phyloP scores from a whole-genome alignment of 2,113 vertebrate genomes.

The Siniperca knerii region DNA sequence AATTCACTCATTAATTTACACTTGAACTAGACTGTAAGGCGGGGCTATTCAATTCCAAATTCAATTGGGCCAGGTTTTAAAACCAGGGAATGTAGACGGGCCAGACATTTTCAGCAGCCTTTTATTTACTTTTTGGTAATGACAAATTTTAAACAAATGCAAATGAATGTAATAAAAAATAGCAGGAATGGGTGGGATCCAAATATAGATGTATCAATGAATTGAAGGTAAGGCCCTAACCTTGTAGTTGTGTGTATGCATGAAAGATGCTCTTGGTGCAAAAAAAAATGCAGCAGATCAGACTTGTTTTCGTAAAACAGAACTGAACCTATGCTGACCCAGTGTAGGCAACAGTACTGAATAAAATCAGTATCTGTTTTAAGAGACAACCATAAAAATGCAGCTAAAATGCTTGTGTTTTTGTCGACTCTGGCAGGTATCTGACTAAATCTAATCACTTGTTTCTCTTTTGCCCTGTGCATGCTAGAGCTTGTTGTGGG shows the following conservation, averaged over 20 bases:
- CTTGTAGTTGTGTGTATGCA: not conserved
- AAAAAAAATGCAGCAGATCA: conserved; percentile 24
- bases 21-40: not conserved
- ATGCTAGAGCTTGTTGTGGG: not conserved
- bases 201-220: not conserved
- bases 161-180: no score
- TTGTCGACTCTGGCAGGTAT: conserved; percentile 28
- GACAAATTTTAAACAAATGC: no score
- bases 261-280: conserved; percentile 8
- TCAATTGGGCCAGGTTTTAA: no score
- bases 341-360: conserved; percentile 24
- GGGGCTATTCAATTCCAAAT: no score
- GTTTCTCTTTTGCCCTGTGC: conserved; percentile 5
- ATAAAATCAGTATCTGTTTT: conserved; percentile 35
- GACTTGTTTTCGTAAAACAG: conserved; percentile 37
- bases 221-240: not conserved
- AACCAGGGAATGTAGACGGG: no score
- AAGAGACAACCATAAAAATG: conserved; percentile 3
- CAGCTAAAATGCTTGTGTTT: conserved; percentile 4
- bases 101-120: no score
- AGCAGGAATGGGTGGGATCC: not conserved
- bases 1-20: not conserved
- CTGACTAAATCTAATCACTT: conserved; percentile 24
- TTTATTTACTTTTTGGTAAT: no score
- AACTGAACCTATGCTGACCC: conserved; percentile 17